A percentile compares a stretch with the other conserved stretches of the same genome.
These are phyloP conservation scores for Campaea margaritaria DNA, from an alignment of 2,888 invertebrate genomes.

Conservation along the genomic window DNA sequence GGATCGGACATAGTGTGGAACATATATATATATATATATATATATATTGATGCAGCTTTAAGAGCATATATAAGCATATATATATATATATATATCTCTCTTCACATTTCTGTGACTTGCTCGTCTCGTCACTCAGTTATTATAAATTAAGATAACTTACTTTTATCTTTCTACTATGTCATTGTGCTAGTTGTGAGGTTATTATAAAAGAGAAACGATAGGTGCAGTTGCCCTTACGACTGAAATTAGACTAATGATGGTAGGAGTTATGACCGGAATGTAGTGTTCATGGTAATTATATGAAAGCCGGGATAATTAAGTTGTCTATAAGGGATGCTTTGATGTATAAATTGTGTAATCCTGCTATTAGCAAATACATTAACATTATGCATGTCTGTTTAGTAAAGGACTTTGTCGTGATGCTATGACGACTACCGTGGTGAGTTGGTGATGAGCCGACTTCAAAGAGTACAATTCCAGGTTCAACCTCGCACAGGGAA, in stretches of 20 bases:
- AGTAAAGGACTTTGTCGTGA: not conserved
- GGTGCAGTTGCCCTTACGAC: constrained; percentile 25
- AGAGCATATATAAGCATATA: too few species aligned
- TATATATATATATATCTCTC: too few species aligned
- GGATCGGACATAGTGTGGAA: too few species aligned
- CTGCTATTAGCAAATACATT: not conserved
- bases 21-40: too few species aligned
- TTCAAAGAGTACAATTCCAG: too few species aligned
- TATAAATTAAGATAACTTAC: too few species aligned
- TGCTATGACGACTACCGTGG: not conserved
- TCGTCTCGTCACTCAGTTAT: too few species aligned
- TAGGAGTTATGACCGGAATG: constrained; percentile 6
- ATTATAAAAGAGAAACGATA: constrained; percentile 7
- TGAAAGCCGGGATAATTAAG: constrained; percentile 2
- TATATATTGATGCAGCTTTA: too few species aligned
- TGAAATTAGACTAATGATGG: constrained; percentile 23
- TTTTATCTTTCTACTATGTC: too few species aligned
- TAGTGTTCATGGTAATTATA: constrained; percentile 5
- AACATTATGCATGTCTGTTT: not conserved
- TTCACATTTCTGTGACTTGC: too few species aligned
- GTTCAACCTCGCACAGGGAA: not conserved
- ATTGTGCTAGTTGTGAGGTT: too few species aligned
- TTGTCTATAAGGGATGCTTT: not conserved
- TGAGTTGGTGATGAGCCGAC: not conserved
- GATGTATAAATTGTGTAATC: not conserved